Evolutionary conservation across 2,888 invertebrate genomes (phyloP), one percentile per base, ranked within the genome.

Genomic region (Lasioglossum marginatum): DNA sequence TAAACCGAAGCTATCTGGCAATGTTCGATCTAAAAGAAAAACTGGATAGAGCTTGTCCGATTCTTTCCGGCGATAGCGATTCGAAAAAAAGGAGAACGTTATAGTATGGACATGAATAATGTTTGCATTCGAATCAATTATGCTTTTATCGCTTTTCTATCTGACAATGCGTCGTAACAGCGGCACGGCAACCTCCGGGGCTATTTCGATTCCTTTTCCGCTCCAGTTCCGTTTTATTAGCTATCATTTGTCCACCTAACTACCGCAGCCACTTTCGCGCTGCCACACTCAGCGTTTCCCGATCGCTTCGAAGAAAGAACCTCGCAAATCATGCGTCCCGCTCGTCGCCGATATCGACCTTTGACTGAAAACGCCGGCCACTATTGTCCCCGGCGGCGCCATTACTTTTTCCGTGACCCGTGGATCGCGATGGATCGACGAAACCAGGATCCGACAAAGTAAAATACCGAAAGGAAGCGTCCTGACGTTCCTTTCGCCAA

Each of bases 71-170:
- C 23, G 19, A 52, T 78, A 31, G 43, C 40, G 60, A 16, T 31
- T 16, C 27, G n/a, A 34, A 34, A 66, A 43, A 66, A 68, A 52
- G n/a, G 34, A 66, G 52, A n/a, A 52, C n/a, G 10, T 10, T 10
- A 52, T 52, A n/a, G 23, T 52, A 19, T 45, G 45, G 40, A 63
- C 71, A 77, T 40, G 85, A 76, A 85, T 83, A 85, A 84, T 63
- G 85, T 86, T 82, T 79, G 77, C 77, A 82, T 79, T 82, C 70
- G 76, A 86, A 79, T 85, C 82, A 79, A 79, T 86, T 86, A 86
- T 79, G 70, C 27, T 85, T 82, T 82, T 79, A 85, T 87, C 77
- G 82, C 14, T 74, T 37, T 79, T 73, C 66, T 23, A 57, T 79
- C 66, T 72, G 66, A 86, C 82, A 70, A 73, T 79, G 78, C 68